These are phyloP conservation scores for Danaus chrysippus DNA, from an alignment of 2,888 invertebrate species.

Conservation along the genomic window DNA sequence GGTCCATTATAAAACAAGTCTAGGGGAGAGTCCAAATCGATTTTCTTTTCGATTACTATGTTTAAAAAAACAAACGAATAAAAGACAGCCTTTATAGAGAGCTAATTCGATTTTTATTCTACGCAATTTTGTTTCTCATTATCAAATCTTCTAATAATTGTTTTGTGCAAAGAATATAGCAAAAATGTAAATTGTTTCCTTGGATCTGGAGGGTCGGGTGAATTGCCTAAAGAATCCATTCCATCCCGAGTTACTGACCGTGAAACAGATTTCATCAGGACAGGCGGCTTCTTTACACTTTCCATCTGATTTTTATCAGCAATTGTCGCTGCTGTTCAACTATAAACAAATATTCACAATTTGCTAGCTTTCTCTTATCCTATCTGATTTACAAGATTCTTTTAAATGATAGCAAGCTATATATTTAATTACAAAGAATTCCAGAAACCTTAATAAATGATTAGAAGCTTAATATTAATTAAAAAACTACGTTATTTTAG, in stretches of 20 bases:
- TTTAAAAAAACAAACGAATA: too few relatives aligned
- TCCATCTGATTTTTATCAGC: slow-evolving; percentile 14
- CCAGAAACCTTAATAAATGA: too few relatives aligned
- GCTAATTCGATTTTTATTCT: too few relatives aligned
- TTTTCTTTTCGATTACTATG: not conserved
- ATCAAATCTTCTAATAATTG: not conserved
- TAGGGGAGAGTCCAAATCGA: slow-evolving; percentile 1
- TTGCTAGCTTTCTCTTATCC: not conserved
- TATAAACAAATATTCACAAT: not conserved
- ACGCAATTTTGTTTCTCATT: not conserved
- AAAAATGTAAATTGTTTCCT: slow-evolving; percentile 6
- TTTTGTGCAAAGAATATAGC: not conserved
- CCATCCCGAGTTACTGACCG: slow-evolving; percentile 19
- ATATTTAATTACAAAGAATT: too few relatives aligned
- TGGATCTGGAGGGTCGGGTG: slow-evolving; percentile 16
- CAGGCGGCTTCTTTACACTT: slow-evolving; percentile 17
- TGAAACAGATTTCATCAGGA: slow-evolving; percentile 25
- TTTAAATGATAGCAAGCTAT: too few relatives aligned
- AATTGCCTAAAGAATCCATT: slow-evolving; percentile 24
- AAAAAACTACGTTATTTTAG: too few relatives aligned
- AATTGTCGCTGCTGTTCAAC: slow-evolving; percentile 9
- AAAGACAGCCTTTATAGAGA: too few relatives aligned
- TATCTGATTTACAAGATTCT: too few relatives aligned
- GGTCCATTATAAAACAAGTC: not conserved
- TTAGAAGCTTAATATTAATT: too few relatives aligned